Percentiles rank a stretch among this genome's conserved stretches.
Conservation (phyloP, 2,797 vertebrate species). For the Siniperca obscura region DNA sequence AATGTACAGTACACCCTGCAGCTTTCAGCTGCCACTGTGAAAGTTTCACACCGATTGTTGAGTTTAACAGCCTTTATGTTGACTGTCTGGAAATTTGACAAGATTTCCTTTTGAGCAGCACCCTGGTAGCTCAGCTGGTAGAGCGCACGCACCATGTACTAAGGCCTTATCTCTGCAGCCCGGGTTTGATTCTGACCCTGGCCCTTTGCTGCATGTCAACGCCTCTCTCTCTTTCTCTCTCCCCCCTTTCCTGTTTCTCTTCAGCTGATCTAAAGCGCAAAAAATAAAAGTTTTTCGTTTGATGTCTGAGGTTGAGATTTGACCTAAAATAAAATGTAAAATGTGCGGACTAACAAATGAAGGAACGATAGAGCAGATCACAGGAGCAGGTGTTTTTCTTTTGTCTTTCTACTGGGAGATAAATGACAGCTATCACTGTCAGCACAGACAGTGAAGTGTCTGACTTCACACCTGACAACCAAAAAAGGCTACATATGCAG, state of each 20-base stretch:
- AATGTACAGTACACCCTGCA: not conserved
- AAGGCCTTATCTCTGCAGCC: no score
- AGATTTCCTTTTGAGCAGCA: not conserved
- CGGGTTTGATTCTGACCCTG: no score
- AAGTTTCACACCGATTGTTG: not conserved
- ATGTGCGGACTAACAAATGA: not conserved
- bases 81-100: not conserved
- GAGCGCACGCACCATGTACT: no score
- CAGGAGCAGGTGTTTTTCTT: constrained; percentile 5
- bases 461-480: constrained; percentile 20
- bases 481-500: not conserved
- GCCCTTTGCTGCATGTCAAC: no score
- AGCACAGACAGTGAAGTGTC: constrained; percentile 4
- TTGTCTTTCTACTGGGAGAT: not conserved
- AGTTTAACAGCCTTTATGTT: not conserved
- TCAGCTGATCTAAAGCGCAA: no score
- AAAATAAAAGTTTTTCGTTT: no score
- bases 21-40: not conserved
- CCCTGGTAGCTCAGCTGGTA: no score
- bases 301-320: not conserved
- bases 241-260: no score
- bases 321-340: not conserved
- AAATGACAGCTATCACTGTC: constrained; percentile 27
- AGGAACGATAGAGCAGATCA: not conserved
- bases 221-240: no score